phyloP scores from a whole-genome alignment of 92 coral and sea anemone species.

The Paramuricea clavata region DNA sequence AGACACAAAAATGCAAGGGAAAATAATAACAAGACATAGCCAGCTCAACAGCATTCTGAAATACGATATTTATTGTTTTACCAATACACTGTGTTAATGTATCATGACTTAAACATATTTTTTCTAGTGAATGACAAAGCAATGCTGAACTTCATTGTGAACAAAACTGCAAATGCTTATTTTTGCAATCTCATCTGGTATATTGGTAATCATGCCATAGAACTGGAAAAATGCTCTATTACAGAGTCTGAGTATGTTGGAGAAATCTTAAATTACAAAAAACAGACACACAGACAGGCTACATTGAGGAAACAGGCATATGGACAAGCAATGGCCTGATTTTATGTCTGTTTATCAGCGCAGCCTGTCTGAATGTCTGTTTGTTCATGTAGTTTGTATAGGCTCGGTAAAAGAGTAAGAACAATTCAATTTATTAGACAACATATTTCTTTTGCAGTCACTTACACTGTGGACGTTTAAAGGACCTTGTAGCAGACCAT shows the following conservation, averaged over 20 bases:
- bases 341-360: no score
- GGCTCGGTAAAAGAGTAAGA: background rate
- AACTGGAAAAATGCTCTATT: slow-evolving; percentile 85
- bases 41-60: background rate
- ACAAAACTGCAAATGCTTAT: slow-evolving; percentile 98
- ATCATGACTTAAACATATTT: no score
- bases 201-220: slow-evolving; percentile 99
- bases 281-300: background rate
- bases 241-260: slow-evolving; percentile 90
- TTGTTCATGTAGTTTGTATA: no score
- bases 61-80: background rate
- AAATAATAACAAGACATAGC: no score
- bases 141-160: slow-evolving; percentile 90
- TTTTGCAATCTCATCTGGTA: slow-evolving; percentile 98
- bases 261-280: background rate
- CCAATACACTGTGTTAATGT: no score
- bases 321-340: no score
- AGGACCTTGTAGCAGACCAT: slow-evolving; percentile 96
- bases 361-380: no score
- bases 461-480: slow-evolving; percentile 87
- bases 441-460: slow-evolving; percentile 68
- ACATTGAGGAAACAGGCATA: no score
- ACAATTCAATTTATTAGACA: background rate
- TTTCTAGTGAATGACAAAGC: slow-evolving; percentile 90
- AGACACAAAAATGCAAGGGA: no score